Conservation (phyloP, 2,888 invertebrate genomes). For the Ariolimax columbianus region DNA sequence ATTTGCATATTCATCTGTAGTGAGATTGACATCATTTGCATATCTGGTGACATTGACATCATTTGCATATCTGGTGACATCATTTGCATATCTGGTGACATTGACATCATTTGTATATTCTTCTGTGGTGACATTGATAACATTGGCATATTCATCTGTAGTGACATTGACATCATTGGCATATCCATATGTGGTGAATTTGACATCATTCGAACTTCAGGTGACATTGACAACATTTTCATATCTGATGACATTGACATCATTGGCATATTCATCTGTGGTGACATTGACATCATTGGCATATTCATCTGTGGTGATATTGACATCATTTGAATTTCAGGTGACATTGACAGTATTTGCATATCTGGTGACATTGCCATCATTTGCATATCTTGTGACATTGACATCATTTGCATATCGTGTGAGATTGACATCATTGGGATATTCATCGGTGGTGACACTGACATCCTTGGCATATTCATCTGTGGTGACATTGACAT, state of each 20-base stretch:
- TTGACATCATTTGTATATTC: background rate
- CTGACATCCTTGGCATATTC: no score
- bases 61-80: background rate
- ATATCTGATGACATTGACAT: background rate
- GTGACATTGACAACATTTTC: background rate
- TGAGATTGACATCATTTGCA: background rate
- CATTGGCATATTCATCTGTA: background rate
- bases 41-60: background rate
- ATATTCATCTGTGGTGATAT: background rate
- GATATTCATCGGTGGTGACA: no score
- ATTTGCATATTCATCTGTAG: background rate
- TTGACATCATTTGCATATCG: background rate
- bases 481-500: no score
- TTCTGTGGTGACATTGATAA: background rate
- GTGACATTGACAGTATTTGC: background rate
- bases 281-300: background rate
- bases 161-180: background rate
- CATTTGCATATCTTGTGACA: background rate
- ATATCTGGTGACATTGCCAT: background rate
- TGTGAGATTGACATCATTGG: background rate
- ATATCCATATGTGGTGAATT: background rate
- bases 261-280: background rate
- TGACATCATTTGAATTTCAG: no score
- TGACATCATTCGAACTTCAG: background rate
- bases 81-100: background rate